Evolutionary conservation across 2,797 vertebrate species (phyloP).

Genomic region (Rhinella marina): DNA sequence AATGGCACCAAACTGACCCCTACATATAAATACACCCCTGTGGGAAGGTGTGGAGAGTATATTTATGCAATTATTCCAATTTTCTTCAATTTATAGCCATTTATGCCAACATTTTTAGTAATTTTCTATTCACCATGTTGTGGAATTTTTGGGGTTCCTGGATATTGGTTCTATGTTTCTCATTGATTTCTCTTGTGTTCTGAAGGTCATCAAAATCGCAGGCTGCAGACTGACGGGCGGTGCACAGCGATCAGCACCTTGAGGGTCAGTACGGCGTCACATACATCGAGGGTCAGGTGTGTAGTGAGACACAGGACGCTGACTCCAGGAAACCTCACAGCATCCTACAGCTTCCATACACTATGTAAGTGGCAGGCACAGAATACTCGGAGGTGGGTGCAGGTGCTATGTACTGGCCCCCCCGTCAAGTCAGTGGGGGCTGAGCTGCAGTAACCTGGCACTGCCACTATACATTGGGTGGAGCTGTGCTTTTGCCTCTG

Average conservation of each 20-base stretch:
- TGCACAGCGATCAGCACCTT: conserved; percentile 70
- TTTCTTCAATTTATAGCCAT: neutral
- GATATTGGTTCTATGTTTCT: neutral
- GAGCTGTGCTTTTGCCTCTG: no score
- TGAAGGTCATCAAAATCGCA: conserved; percentile 68
- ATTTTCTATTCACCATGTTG: neutral
- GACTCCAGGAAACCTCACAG: conserved; percentile 31
- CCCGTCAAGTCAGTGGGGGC: no score
- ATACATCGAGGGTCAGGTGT: conserved; percentile 64
- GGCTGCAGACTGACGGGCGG: conserved; percentile 65
- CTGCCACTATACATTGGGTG: no score
- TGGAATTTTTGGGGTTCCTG: neutral
- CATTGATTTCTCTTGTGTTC: neutral
- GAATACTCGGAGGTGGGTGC: no score
- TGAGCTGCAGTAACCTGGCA: no score
- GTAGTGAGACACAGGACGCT: conserved; percentile 68
- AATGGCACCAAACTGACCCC: neutral
- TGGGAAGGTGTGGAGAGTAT: no score
- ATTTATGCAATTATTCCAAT: neutral
- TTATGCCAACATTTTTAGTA: no score
- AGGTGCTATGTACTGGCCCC: neutral
- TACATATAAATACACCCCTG: no score
- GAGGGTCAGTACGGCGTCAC: conserved; percentile 21
- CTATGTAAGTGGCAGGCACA: conserved; percentile 56
- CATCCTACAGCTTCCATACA: conserved; percentile 63